Evolutionary conservation across 2,888 invertebrate species (phyloP), one percentile per base, ranked within the genome.

Genomic region (Dynastes tityus): DNA sequence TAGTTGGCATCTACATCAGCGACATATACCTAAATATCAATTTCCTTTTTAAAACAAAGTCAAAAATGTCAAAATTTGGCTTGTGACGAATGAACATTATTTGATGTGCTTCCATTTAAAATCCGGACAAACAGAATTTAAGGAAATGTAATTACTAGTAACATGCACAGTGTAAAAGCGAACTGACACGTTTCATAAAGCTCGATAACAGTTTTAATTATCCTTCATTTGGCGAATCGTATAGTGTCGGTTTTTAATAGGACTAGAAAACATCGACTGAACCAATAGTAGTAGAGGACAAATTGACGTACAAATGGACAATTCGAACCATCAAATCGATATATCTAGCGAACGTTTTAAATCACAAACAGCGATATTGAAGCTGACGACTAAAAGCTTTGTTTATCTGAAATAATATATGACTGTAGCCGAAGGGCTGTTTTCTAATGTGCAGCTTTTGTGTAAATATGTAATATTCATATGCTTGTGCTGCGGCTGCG

Each of bases 161-260:
- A 37, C n/a, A 65, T 65, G n/a, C 40, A 65, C 4, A 16, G 53
- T 16, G n/a, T 32, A 9, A 64, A 65, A 65, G 65, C 6, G 37
- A 65, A 65, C n/a, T 65, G 45, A 65, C 65, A 22, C 40, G 40
- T 65, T 65, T 45, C 22, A 45, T 65, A 45, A 65, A 45, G 6
- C 65, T 45, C 8, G 40, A 40, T 65, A 65, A 40, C 65, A 40
- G 37, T 65, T 65, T 40, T 16, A 65, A 65, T 65, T 65, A 65
- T 45, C 22, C 22, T 40, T 45, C 27, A 65, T 65, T 65, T 65
- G 16, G 22, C 40, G 16, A 65, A 65, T 16, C 40, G 65, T 65
- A 37, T 40, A 40, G 40, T 40, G 45, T 2, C 32, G 32, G 32
- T 16, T 55, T 16, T 22, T 22, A 55, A 55, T 22, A 22, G 55